phyloP scores from a whole-genome alignment of 1,140 invertebrate genomes.

The Drosophila seguyi region DNA sequence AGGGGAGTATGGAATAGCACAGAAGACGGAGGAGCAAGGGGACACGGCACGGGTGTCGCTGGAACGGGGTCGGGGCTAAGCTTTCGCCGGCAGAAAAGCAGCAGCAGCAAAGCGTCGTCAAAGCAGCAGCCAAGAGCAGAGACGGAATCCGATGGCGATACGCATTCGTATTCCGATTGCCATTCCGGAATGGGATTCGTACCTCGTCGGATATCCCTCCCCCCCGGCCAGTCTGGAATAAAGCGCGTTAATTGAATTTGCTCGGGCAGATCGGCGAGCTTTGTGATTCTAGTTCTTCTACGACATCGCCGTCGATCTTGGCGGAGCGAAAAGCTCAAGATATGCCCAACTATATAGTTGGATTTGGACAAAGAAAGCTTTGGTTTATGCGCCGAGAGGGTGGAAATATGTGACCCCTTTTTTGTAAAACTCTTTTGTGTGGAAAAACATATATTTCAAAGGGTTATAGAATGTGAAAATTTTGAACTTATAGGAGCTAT shows the following conservation, averaged over 20 bases:
- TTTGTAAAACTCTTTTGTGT: neutral
- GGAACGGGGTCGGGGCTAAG: conserved; percentile 33
- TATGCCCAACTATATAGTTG: conserved; percentile 2
- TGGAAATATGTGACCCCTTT: conserved; percentile 3
- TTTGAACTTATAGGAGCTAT: too few species aligned
- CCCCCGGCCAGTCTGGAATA: too few species aligned
- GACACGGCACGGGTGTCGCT: neutral
- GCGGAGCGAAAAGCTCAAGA: conserved; percentile 25
- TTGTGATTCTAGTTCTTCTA: conserved; percentile 1
- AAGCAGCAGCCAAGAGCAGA: conserved; percentile 5
- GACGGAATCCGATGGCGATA: neutral
- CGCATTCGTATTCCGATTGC: neutral
- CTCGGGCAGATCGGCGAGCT: conserved; percentile 34
- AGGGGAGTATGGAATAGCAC: neutral
- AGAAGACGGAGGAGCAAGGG: too few species aligned
- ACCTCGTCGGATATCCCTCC: neutral
- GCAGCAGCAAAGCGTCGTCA: neutral
- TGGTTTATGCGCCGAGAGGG: neutral
- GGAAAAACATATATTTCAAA: too few species aligned
- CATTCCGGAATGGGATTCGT: neutral
- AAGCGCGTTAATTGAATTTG: conserved; percentile 33
- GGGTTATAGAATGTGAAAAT: too few species aligned
- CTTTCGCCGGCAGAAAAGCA: conserved; percentile 42
- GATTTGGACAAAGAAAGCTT: conserved; percentile 20
- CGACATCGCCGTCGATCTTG: neutral